Evolutionary conservation across 2,113 vertebrate species (phyloP).

Genomic region (Campylomormyrus numenius): DNA sequence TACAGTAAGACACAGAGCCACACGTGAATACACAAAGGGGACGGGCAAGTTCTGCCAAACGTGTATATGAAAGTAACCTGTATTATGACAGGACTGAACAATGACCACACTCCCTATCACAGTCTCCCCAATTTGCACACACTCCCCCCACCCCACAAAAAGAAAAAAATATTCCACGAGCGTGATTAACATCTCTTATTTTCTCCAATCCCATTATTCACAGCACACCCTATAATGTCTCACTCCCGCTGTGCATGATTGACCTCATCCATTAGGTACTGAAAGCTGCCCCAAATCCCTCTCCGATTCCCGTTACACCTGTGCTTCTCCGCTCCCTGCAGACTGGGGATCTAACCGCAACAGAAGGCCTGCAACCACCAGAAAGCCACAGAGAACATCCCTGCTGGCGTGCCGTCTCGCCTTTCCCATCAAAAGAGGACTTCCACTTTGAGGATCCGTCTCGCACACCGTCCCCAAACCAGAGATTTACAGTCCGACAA

Average conservation of each 20-base stretch:
- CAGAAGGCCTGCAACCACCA: background rate
- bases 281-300: slow-evolving; percentile 46
- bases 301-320: background rate
- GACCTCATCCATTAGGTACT: slow-evolving; percentile 48
- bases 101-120: slow-evolving; percentile 24
- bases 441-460: background rate
- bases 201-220: slow-evolving; percentile 41
- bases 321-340: background rate
- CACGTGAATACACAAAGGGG: background rate
- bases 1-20: background rate
- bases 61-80: background rate
- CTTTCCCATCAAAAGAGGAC: background rate
- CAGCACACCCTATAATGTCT: slow-evolving; percentile 29
- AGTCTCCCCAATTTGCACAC: background rate
- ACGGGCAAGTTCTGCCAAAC: background rate
- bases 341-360: background rate
- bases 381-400: background rate
- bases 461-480: background rate
- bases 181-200: slow-evolving; percentile 46
- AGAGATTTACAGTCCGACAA: background rate
- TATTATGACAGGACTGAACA: slow-evolving; percentile 28
- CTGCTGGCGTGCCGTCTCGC: background rate
- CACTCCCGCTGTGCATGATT: slow-evolving; percentile 20
- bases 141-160: background rate
- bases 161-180: slow-evolving; percentile 1